Percentiles rank a stretch among this genome's conserved stretches.
Conservation (phyloP, 2,113 vertebrate genomes). For the Tauraco erythrolophus region DNA sequence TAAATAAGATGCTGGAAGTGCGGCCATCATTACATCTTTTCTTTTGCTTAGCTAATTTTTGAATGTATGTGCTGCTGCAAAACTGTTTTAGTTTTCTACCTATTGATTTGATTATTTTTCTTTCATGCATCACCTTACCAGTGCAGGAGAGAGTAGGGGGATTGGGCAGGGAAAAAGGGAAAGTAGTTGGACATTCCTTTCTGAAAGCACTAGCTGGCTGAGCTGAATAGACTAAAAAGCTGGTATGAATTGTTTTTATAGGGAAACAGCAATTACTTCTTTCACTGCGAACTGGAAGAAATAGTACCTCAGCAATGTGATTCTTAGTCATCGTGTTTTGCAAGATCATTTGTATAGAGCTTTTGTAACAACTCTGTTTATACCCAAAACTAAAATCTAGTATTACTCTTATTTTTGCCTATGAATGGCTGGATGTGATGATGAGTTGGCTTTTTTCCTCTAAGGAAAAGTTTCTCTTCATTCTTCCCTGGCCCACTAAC, state of each 20-base stretch:
- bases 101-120: not conserved
- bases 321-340: slow-evolving; percentile 57
- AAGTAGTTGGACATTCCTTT: not conserved
- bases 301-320: slow-evolving; percentile 33
- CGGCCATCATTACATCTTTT: not conserved
- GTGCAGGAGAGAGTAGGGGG: not conserved
- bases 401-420: not conserved
- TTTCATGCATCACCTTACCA: not conserved
- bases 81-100: not conserved
- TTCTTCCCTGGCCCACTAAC: too few species aligned
- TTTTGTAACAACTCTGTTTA: slow-evolving; percentile 30
- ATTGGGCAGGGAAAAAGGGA: not conserved
- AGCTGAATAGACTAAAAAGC: not conserved
- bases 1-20: not conserved
- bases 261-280: not conserved
- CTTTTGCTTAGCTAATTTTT: not conserved
- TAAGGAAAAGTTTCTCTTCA: not conserved
- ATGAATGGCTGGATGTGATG: not conserved
- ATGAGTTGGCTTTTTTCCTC: not conserved
- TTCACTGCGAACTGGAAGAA: not conserved
- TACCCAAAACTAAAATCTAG: not conserved
- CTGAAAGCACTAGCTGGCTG: not conserved
- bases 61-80: not conserved
- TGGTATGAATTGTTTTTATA: not conserved
- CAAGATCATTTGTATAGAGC: not conserved